phyloP scores from a whole-genome alignment of 2,797 vertebrate genomes.

The Malacoctenus gilli region DNA sequence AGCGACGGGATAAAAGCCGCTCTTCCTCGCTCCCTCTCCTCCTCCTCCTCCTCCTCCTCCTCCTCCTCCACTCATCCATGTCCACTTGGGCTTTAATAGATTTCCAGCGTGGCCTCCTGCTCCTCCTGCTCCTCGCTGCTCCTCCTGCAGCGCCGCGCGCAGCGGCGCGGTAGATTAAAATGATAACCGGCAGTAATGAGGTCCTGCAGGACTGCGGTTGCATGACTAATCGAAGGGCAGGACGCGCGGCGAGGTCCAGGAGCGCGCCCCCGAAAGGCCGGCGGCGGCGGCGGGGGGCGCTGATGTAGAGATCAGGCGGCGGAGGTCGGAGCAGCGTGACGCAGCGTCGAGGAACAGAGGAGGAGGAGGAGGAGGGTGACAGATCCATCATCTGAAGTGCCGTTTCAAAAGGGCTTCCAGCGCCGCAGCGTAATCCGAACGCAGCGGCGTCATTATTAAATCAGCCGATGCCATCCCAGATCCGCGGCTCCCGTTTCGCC shows the following conservation, averaged over 20 bases:
- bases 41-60: slow-evolving; percentile 26
- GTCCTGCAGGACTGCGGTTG: slow-evolving; percentile 70
- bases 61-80: slow-evolving; percentile 62
- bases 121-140: no score
- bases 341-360: slow-evolving; percentile 17
- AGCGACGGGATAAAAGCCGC: slow-evolving; percentile 26
- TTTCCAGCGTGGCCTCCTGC: slow-evolving; percentile 58
- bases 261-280: slow-evolving; percentile 36
- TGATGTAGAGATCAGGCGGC: slow-evolving; percentile 51
- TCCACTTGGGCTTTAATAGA: slow-evolving; percentile 70
- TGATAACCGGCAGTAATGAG: slow-evolving; percentile 77
- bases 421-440: slow-evolving; percentile 7
- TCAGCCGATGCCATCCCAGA: slow-evolving; percentile 28
- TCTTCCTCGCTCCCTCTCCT: no score
- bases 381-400: slow-evolving; percentile 30
- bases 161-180: slow-evolving; percentile 69
- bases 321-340: slow-evolving; percentile 32
- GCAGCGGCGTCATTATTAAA: slow-evolving; percentile 38
- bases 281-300: background rate
- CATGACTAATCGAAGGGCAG: slow-evolving; percentile 71
- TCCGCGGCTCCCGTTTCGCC: slow-evolving; percentile 12
- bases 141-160: slow-evolving; percentile 40
- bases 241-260: slow-evolving; percentile 52
- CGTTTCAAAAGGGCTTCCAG: slow-evolving; percentile 30
- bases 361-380: slow-evolving; percentile 6